Evolutionary conservation across 1,140 invertebrate genomes (phyloP).

Genomic region (Tetramorium parvispinum): DNA sequence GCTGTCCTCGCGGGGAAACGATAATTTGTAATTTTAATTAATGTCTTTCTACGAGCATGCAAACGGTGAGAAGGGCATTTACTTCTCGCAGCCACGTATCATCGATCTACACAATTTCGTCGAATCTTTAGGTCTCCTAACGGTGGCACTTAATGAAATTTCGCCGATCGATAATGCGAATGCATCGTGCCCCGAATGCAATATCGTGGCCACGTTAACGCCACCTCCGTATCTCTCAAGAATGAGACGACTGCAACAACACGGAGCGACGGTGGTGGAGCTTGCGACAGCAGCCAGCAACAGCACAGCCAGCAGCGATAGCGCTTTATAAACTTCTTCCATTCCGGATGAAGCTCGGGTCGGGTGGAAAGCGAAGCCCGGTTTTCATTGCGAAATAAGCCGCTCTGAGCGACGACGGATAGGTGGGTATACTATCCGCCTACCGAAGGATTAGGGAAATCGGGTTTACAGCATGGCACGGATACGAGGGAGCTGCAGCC

Average conservation of each 20-base stretch:
- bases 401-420: conserved; percentile 47
- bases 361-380: background rate
- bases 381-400: conserved; percentile 74
- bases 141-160: conserved; percentile 73
- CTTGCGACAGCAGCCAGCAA: conserved; percentile 9
- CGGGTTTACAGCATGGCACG: conserved; percentile 53
- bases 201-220: conserved; percentile 62
- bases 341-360: conserved; percentile 47
- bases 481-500: conserved; percentile 28
- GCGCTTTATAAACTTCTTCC: conserved; percentile 61
- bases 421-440: conserved; percentile 64
- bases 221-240: conserved; percentile 12
- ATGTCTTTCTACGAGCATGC: background rate
- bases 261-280: conserved; percentile 22
- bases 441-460: conserved; percentile 72
- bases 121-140: conserved; percentile 25
- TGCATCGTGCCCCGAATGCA: conserved; percentile 69
- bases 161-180: conserved; percentile 65
- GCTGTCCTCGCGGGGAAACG: background rate
- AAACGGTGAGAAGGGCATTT: background rate
- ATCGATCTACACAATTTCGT: conserved; percentile 28
- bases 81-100: conserved; percentile 7
- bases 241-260: conserved; percentile 39
- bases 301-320: conserved; percentile 25
- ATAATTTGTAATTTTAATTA: conserved; percentile 41